Percentiles rank a stretch among this genome's conserved stretches.
Evolutionary conservation across 2,888 invertebrate genomes (phyloP).

Genomic region (Protonemura montana): DNA sequence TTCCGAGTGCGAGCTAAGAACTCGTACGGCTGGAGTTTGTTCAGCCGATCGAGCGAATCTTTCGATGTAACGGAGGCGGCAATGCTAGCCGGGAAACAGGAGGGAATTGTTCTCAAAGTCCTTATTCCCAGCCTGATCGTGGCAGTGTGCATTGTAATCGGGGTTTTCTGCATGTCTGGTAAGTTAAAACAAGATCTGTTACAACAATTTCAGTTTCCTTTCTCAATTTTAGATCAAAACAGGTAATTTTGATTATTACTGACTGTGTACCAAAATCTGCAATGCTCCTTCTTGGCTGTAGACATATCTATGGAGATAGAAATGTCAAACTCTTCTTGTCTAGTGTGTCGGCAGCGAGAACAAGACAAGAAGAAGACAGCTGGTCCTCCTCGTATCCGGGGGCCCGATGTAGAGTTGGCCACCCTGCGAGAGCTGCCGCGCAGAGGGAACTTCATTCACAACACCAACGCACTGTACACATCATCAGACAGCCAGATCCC

Average conservation of each 20-base stretch:
- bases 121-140: conserved; percentile 65
- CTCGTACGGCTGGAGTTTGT: conserved; percentile 81
- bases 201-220: not conserved
- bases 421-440: conserved; percentile 83
- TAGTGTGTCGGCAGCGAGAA: conserved; percentile 70
- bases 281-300: too few relatives aligned
- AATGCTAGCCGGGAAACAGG: conserved; percentile 63
- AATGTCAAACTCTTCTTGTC: too few relatives aligned
- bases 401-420: conserved; percentile 83
- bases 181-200: conserved; percentile 54
- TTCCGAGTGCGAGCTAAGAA: conserved; percentile 84
- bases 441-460: conserved; percentile 76
- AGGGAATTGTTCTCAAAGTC: conserved; percentile 69
- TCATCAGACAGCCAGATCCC: conserved; percentile 62
- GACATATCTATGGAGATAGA: too few relatives aligned
- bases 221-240: too few relatives aligned
- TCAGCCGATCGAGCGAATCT: conserved; percentile 72
- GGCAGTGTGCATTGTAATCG: conserved; percentile 58
- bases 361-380: conserved; percentile 78
- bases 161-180: conserved; percentile 64
- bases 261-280: too few relatives aligned
- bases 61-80: conserved; percentile 65
- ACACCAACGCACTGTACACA: conserved; percentile 84
- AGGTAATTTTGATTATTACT: too few relatives aligned
- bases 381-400: conserved; percentile 56